A percentile compares a stretch with the other conserved stretches of the same genome.
Evolutionary conservation across 2,888 invertebrate species (phyloP).

Genomic region (Baronia brevicornis): DNA sequence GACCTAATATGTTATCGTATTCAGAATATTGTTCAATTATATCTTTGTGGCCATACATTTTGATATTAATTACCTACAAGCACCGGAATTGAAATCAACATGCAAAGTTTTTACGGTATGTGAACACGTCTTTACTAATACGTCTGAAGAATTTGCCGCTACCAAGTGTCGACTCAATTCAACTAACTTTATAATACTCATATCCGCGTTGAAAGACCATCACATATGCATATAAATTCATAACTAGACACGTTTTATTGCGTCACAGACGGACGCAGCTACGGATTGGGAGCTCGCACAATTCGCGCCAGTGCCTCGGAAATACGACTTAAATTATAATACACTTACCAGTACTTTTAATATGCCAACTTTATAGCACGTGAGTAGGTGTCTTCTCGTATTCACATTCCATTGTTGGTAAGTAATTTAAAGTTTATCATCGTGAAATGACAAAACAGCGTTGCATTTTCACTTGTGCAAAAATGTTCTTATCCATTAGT

Average conservation of each 20-base stretch:
- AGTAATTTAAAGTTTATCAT: conserved; percentile 36
- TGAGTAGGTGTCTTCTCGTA: conserved; percentile 21
- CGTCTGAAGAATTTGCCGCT: no score
- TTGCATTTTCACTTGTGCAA: no score
- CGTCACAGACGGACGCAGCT: conserved; percentile 56
- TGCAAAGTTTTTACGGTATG: no score
- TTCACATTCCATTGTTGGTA: conserved; percentile 3
- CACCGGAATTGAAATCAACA: no score
- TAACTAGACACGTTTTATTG: conserved; percentile 62
- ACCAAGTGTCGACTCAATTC: conserved; percentile 35
- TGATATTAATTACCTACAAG: no score
- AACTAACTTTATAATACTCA: conserved; percentile 42
- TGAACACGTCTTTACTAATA: no score
- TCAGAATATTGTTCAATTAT: no score
- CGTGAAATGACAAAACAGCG: no score
- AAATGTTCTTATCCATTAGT: conserved; percentile 13
- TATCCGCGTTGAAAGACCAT: conserved; percentile 41
- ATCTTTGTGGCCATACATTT: no score
- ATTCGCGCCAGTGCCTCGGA: conserved; percentile 27
- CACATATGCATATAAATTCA: conserved; percentile 66
- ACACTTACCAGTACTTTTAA: conserved; percentile 29
- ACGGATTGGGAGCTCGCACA: conserved; percentile 42
- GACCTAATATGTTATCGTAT: no score
- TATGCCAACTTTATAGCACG: conserved; percentile 46
- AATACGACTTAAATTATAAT: conserved; percentile 34